Percentiles rank a stretch among this genome's conserved stretches.
phyloP scores from a whole-genome alignment of 2,113 vertebrate species.

The Rousettus leschenaultii region DNA sequence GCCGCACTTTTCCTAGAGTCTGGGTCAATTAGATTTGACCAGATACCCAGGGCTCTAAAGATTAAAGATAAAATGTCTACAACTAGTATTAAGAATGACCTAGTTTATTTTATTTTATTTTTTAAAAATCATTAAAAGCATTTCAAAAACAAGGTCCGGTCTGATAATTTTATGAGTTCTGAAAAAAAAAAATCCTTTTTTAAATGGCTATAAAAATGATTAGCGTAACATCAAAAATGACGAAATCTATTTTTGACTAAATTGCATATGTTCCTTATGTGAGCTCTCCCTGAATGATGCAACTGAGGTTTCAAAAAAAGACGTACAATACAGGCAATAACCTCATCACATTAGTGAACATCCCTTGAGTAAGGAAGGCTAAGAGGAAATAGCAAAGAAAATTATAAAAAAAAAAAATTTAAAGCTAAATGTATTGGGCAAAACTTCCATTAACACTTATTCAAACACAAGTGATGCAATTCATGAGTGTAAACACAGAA shows the following conservation, averaged over 20 bases:
- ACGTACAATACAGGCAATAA: neutral
- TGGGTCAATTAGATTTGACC: neutral
- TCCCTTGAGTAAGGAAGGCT: neutral
- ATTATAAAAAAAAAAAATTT: neutral
- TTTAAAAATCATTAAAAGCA: neutral
- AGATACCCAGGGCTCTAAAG: neutral
- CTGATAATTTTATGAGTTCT: neutral
- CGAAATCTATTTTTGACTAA: neutral
- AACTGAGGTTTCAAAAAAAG: neutral
- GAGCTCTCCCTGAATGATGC: neutral
- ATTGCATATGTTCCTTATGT: neutral
- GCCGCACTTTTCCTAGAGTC: neutral
- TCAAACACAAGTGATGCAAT: neutral
- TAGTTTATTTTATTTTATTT: too few species aligned
- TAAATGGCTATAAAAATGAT: neutral
- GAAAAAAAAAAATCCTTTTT: neutral
- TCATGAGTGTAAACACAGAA: neutral
- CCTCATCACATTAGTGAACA: neutral
- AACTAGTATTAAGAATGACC: neutral
- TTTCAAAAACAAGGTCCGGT: neutral
- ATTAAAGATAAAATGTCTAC: neutral
- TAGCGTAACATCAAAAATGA: neutral
- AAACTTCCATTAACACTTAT: neutral
- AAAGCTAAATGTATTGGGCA: too few species aligned
- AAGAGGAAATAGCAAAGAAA: neutral